Base-by-base conservation (phyloP, 2,888 invertebrate species). In the Epiblema foenella region DNA sequence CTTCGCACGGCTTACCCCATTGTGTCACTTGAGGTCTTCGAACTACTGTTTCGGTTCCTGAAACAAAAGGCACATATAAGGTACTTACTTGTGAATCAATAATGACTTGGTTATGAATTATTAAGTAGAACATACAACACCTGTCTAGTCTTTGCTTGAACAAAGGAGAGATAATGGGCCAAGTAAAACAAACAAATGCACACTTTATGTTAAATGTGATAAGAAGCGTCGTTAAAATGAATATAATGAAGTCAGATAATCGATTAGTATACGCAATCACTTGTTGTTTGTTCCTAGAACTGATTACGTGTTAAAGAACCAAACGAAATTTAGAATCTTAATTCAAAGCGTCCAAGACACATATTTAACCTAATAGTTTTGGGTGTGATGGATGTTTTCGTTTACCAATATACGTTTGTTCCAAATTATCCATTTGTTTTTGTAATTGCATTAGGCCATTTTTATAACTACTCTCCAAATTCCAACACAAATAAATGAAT, bases 1-100 rank as follows among this genome's bases (percentile, higher is more conserved):
- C 51, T 70, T 68, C 68, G 60, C 73, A 77, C 69, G 60, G 72
- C 77, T 79, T 82, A 83, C 79, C 83, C 83, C 83, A 83, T 83
- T 67, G 75, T 79, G 77, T 67, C 66, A 67, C 73, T 54, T 52
- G 52, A 56, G 74, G 68, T 68, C 65, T 65, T 60, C 73, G 68
- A 74, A 73, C 73, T 73, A 58, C 59, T 64, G 63, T 62, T 65
- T 67, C 29, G 65, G 72, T 73, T 73, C 74, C 83, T 83, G 82
- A 64, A 83, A 82, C 78, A 81, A 81, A 75, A 64, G 69, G 72
- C 37, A 73, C 15, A 46, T 46, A 54, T n/a, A n/a, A n/a, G n/a
- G n/a, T n/a, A n/a, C n/a, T 64, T 62, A 33, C 33, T 33, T 8
- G 58, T 64, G 39, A 65, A 65, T 69, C 51, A 24, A 37, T 57